Evolutionary conservation across 2,888 invertebrate genomes (phyloP).

Genomic region (Cheilosia vernalis): DNA sequence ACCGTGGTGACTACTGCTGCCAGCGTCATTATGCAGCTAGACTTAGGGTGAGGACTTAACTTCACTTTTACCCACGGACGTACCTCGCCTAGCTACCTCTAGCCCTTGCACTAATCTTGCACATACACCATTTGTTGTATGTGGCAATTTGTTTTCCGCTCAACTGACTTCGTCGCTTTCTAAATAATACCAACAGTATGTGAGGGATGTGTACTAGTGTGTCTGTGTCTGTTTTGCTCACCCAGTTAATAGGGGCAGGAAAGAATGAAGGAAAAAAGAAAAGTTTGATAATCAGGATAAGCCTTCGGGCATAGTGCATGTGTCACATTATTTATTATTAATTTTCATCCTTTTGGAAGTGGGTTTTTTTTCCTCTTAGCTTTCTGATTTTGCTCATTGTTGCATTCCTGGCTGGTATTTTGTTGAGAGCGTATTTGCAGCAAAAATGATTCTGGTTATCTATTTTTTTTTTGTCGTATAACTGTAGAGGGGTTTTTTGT

Average conservation of each 20-base stretch:
- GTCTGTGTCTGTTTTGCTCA: constrained; percentile 5
- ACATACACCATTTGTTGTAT: constrained; percentile 24
- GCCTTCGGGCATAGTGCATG: constrained; percentile 59
- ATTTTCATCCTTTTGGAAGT: constrained; percentile 31
- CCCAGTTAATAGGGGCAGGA: constrained; percentile 37
- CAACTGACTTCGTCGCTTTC: constrained; percentile 59
- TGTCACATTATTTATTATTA: constrained; percentile 60
- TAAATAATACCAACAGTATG: constrained; percentile 27
- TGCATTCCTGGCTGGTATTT: constrained; percentile 19
- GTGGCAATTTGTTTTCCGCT: constrained; percentile 62
- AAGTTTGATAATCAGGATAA: constrained; percentile 68
- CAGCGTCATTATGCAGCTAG: constrained; percentile 47
- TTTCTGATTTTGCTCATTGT: not conserved
- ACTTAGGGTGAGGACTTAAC: constrained; percentile 39
- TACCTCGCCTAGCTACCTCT: not conserved
- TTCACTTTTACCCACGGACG: constrained; percentile 32
- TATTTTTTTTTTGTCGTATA: not conserved
- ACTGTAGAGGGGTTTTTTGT: not conserved
- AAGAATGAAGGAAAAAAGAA: constrained; percentile 47
- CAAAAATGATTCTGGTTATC: not conserved
- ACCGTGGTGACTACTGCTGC: constrained; percentile 47
- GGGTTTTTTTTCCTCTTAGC: not conserved
- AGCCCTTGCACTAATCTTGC: constrained; percentile 26
- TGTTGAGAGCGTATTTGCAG: not conserved
- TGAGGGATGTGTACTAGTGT: constrained; percentile 17